Evolutionary conservation across 2,113 vertebrate species (phyloP), one percentile per base, ranked within the genome.

Genomic region (human): DNA sequence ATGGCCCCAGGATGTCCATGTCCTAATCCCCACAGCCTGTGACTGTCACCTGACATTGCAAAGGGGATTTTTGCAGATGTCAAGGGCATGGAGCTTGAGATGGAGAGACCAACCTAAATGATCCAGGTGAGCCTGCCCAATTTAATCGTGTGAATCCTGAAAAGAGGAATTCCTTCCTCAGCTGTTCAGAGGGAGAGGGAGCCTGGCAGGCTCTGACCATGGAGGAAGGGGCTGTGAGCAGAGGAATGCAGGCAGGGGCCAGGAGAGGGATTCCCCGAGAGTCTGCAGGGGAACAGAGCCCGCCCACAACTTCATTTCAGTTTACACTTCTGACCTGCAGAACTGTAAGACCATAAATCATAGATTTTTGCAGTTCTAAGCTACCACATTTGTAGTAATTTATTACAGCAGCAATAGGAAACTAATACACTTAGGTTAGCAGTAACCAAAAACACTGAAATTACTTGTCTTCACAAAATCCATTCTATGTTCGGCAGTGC

Each of bases 331-430:
- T 12, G 64, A 16, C 16, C 66, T 55, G 10, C 27, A 16, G 23
- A n/a, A 45, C 0, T 0, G 1, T 0, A n/a, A 45, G 14, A 40
- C n/a, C 25, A 17, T 6, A 12, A 55, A 55, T 20, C 52, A 55
- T 20, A 2, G 1, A 16, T 23, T 5, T 9, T 2, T 25, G 25
- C 25, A 61, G 4, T 64, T n/a, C 43, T 45, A 20, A 92, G 30
- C 75, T 20, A 0, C 70, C 23, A 40, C 0, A 45, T 13, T 22
- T 25, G 30, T 59, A 18, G 27, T 23, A 3, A 23, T 30, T 55
- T 75, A 16, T 40, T 40, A n/a, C 25, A 16, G 66, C 20, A 57
- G 12, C 11, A 27, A 13, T 11, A 5, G 5, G 66, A 90, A 35
- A 40, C 6, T 0, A 27, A 66, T 43, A 45, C 45, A 27, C n/a